Evolutionary conservation across 2,888 invertebrate genomes (phyloP), one percentile per base, ranked within the genome.

Genomic region (Capitulum mitella): DNA sequence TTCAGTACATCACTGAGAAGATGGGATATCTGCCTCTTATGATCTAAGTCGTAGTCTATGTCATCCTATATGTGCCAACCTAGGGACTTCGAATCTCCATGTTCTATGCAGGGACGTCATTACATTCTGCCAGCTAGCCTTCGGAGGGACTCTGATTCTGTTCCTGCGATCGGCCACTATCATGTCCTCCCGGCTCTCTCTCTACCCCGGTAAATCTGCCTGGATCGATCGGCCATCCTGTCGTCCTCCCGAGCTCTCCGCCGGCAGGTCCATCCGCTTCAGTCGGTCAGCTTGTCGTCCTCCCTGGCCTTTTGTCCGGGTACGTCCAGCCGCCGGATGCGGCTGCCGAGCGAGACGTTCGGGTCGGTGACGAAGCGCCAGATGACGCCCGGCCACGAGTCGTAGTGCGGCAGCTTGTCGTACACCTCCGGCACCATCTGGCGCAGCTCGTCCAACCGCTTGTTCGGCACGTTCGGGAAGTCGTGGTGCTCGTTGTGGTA

Each of bases 401-500:
- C 32, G 76, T 76, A 48, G 46, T 43, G n/a, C 43, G 43, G 46
- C 76, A 46, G 76, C 76, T 76, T 2, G 46, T 16, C 46, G 76
- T 76, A 76, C 46, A 76, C 76, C 29, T 48, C 76, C 16, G 46
- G 29, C 32, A 22, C 76, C 75, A 76, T 43, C 12, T 48, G 16
- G 6, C 32, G n/a, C 76, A 76, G 76, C 46, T 76, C 76, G 16
- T n/a, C 3, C 76, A 76, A 46, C 46, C 46, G 43, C 46, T 48
- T 76, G 76, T 48, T 76, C 14, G 76, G 46, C 46, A 76, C 46
- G 76, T 48, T 76, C n/a, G 46, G 76, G 46, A 76, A 76, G 76
- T 76, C 76, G 46, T 76, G 76, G 76, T 76, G 76, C 46, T 76
- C 76, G 46, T 48, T 76, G 46, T 76, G 76, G 46, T 76, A 76